Base-by-base conservation (phyloP, 2,888 invertebrate genomes). In the Andrena dorsata region DNA sequence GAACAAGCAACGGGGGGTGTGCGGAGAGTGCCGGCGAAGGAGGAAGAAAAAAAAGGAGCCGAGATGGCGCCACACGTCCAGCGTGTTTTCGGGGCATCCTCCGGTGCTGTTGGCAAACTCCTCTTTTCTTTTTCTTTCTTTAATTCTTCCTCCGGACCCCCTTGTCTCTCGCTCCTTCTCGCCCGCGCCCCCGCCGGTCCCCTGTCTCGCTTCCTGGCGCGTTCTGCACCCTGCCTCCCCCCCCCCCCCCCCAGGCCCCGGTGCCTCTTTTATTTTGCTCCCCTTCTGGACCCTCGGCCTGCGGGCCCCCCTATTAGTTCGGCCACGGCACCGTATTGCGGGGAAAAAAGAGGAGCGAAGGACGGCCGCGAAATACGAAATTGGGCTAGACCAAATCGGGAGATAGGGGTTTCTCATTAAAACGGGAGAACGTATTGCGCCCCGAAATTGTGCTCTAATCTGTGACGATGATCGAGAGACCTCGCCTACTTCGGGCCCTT, bases 61-160 rank as follows among this genome's bases (percentile, higher is more conserved):
- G 92, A 92, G 91, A 91, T 93, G 92, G 93, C 93, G 93, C 93
- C 93, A 93, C 93, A 93, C 93, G 93, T 93, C 91, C 92, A 92
- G 90, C 93, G 92, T 93, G 93, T 93, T 93, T 91, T 93, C 91
- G 90, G 91, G 91, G 90, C 92, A 92, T 92, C 92, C 92, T 92
- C 92, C 91, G 88, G 90, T 91, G 92, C 91, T 92, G 91, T 93
- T 92, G 90, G 90, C 89, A 90, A 88, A 89, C 88, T 90, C 79
- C 76, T 87, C 89, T 89, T 87, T 91, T 90, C 90, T 83, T 80
- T 77, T 73, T 82, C 78, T 71, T 81, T 66, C 66, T 74, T 73
- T 75, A 79, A 47, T 41, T 60, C 51, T 41, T 70, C 65, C 56
- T 66, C 79, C 53, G 6, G 56, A 16, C 69, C 69, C 64, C 63